Conservation (phyloP, 1,140 invertebrate species). For the Danaus melanippus region DNA sequence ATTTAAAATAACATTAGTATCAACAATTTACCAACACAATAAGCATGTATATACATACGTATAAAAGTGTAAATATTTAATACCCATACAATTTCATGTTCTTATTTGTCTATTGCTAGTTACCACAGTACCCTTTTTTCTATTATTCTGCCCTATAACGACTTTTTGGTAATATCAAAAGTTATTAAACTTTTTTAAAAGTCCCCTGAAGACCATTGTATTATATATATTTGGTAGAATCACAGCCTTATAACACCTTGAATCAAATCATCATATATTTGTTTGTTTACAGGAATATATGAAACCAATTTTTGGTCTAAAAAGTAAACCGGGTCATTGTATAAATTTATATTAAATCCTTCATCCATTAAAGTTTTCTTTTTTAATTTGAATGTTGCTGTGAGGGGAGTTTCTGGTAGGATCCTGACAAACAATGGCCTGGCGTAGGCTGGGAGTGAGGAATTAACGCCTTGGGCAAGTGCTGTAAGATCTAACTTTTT, state of each 20-base stretch:
- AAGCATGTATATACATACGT: too few relatives aligned
- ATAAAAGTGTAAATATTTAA: too few relatives aligned
- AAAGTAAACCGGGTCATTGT: slow-evolving; percentile 83
- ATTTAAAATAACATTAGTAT: too few relatives aligned
- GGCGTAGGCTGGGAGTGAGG: slow-evolving; percentile 86
- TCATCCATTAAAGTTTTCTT: slow-evolving; percentile 88
- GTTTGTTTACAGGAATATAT: slow-evolving; percentile 77
- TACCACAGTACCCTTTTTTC: too few relatives aligned
- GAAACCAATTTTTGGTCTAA: slow-evolving; percentile 75
- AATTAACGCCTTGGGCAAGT: slow-evolving; percentile 77
- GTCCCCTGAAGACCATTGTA: too few relatives aligned
- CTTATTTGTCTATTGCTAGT: too few relatives aligned
- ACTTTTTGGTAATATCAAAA: too few relatives aligned
- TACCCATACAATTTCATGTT: too few relatives aligned
- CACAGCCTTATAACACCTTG: slow-evolving; percentile 57
- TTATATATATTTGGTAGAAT: slow-evolving; percentile 1
- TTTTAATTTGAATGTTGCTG: slow-evolving; percentile 93
- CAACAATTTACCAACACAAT: too few relatives aligned
- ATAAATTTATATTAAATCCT: slow-evolving; percentile 78
- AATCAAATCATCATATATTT: slow-evolving; percentile 78
- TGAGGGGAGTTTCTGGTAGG: slow-evolving; percentile 83
- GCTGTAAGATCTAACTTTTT: slow-evolving; percentile 77
- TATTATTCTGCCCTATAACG: too few relatives aligned
- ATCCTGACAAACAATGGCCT: slow-evolving; percentile 92
- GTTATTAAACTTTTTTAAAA: too few relatives aligned